These are phyloP conservation scores for Sinocyclocheilus anshuiensis DNA, from an alignment of 2,113 vertebrate species.

Conservation along the genomic window DNA sequence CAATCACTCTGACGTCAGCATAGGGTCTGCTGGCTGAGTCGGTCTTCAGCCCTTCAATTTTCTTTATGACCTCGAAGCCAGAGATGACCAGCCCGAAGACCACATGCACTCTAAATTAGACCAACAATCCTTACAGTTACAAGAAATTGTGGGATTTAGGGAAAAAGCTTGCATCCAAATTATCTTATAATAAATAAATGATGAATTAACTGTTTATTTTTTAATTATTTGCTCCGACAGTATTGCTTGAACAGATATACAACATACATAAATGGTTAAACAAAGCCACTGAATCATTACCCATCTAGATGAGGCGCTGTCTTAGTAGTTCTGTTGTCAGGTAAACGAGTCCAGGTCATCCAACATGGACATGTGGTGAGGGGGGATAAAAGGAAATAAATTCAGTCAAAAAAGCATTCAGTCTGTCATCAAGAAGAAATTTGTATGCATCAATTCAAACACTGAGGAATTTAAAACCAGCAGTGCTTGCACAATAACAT, in stretches of 20 bases:
- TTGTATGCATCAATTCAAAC: conserved; percentile 26
- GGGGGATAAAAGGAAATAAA: conserved; percentile 56
- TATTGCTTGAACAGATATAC: not conserved
- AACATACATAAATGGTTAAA: not conserved
- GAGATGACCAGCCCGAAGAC: conserved; percentile 96
- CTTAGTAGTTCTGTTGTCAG: conserved; percentile 90
- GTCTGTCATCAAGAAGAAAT: conserved; percentile 34
- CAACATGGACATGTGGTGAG: conserved; percentile 56
- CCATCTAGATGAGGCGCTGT: conserved; percentile 94
- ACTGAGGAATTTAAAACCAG: conserved; percentile 23
- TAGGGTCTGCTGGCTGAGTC: conserved; percentile 94
- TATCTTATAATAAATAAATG: not conserved
- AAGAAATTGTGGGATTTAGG: not conserved
- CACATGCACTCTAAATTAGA: conserved; percentile 87
- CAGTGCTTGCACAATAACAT: conserved; percentile 24
- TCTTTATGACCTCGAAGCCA: conserved; percentile 95
- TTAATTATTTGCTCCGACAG: too few species aligned
- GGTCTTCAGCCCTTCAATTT: conserved; percentile 95
- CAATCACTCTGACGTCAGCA: conserved; percentile 92
- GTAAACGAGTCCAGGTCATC: conserved; percentile 54
- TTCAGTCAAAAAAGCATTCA: conserved; percentile 59
- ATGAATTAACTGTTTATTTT: not conserved
- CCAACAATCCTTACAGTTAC: not conserved
- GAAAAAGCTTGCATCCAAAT: not conserved
- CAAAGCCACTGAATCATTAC: conserved; percentile 62